Base-by-base conservation (phyloP, 2,113 vertebrate genomes). In the Grammomys dolichurus region DNA sequence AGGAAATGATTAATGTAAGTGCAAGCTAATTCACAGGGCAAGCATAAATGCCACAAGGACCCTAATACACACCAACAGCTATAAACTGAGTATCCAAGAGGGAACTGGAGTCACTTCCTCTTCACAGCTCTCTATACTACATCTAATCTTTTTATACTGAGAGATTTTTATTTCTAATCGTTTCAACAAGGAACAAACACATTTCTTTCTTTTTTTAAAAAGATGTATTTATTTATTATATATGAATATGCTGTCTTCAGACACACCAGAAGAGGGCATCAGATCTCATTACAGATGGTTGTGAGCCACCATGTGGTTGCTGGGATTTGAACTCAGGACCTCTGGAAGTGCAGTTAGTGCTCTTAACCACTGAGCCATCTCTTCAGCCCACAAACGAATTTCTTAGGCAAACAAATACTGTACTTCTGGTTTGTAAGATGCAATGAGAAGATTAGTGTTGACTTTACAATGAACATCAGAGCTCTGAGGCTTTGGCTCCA, bases 401-500 rank as follows among this genome's bases (percentile, higher is more conserved):
- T 93, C 48, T 31, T 77, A 84, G 63, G 63, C 86, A 96, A 96
- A 95, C 46, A 94, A 86, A 89, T 89, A 96, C 0, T n/a, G 7
- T 87, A 85, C 31, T 58, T 96, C 56, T 89, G 67, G 58, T 92
- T 92, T 94, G 85, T 81, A 88, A 95, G 33, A 31, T 94, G 17
- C 51, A 56, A 87, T 54, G 51, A 65, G 7, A 58, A 65, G 7
- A 58, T 56, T 94, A 94, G 14, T 93, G 43, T 87, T 92, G 80
- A 92, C 95, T 97, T 93, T 94, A 87, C 33, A 70, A 95, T 40
- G 46, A 89, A 78, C 7, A 94, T 10, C 48, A 92, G 17, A 97
- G 94, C 87, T 93, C 86, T 92, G 17, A 89, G 84, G 72, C 46
- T 94, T 87, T 8, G 93, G 54, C 77, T 85, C 93, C 60, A 97